Percentiles rank a stretch among this genome's conserved stretches.
phyloP scores from a whole-genome alignment of 2,888 invertebrate species.

The Parasteatoda lunata region DNA sequence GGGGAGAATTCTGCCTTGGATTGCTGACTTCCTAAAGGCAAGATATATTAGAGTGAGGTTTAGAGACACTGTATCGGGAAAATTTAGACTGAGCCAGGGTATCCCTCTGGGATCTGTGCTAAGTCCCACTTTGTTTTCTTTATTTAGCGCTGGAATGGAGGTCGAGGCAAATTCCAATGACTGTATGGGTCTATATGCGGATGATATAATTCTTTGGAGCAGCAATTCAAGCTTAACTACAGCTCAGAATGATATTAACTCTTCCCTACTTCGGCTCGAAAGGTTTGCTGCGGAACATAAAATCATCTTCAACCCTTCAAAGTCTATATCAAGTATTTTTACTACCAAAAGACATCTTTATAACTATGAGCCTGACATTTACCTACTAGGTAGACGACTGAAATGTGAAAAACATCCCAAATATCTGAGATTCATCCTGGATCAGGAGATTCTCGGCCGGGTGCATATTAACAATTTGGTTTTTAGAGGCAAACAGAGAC shows the following conservation, averaged over 20 bases:
- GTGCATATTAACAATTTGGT: too few relatives aligned
- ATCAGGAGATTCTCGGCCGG: too few relatives aligned
- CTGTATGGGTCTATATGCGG: conserved; percentile 17
- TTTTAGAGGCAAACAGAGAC: too few relatives aligned
- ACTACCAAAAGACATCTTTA: too few relatives aligned
- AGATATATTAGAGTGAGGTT: too few relatives aligned
- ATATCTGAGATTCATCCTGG: not conserved
- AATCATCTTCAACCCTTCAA: too few relatives aligned
- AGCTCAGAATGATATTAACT: conserved; percentile 3
- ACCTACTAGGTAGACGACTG: not conserved
- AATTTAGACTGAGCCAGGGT: conserved; percentile 7
- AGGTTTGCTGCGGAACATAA: too few relatives aligned
- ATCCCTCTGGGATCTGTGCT: conserved; percentile 10
- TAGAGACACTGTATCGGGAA: too few relatives aligned
- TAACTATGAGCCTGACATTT: too few relatives aligned
- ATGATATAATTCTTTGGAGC: conserved; percentile 14
- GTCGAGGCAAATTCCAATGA: not conserved
- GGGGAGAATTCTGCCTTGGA: not conserved
- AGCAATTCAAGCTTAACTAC: too few relatives aligned
- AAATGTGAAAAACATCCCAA: conserved; percentile 3
- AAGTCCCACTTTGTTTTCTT: conserved; percentile 16
- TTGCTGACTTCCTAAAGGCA: conserved; percentile 6
- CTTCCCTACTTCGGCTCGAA: too few relatives aligned
- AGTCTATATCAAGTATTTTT: too few relatives aligned
- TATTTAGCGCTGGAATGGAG: conserved; percentile 18